A percentile compares a stretch with the other conserved stretches of the same genome.
These are phyloP conservation scores for Catocala sponsa DNA, from an alignment of 2,888 invertebrate species.

Conservation along the genomic window DNA sequence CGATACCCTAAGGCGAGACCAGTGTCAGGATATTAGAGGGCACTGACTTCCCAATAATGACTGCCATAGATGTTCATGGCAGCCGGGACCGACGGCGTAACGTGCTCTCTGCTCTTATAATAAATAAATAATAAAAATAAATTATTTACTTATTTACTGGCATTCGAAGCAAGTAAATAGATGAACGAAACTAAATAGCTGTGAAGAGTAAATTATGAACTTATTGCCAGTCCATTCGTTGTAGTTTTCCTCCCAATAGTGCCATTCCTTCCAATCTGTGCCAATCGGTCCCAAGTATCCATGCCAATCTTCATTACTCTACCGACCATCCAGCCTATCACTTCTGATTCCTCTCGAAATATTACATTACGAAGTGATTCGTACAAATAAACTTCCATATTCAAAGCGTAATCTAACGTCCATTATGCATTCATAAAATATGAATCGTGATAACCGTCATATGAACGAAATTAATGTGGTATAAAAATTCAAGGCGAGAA, in stretches of 20 bases:
- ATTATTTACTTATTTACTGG: not conserved
- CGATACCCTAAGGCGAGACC: too few species aligned
- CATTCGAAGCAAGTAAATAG: not conserved
- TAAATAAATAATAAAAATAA: too few species aligned
- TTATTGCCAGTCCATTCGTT: conserved; percentile 1
- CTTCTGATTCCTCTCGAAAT: conserved; percentile 26
- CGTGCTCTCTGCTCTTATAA: too few species aligned
- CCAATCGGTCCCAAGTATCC: conserved; percentile 35
- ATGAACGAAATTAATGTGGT: too few species aligned
- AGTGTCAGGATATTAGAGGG: too few species aligned
- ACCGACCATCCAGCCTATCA: conserved; percentile 11
- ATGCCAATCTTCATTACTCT: conserved; percentile 48
- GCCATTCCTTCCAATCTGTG: conserved; percentile 41
- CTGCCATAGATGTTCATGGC: too few species aligned
- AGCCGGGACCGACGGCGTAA: too few species aligned
- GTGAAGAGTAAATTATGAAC: conserved; percentile 5
- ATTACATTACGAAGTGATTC: conserved; percentile 15
- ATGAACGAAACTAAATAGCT: not conserved
- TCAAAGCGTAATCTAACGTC: too few species aligned
- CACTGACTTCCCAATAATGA: too few species aligned
- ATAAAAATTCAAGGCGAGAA: not conserved
- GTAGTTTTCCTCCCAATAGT: conserved; percentile 26
- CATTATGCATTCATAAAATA: too few species aligned
- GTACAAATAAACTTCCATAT: too few species aligned
- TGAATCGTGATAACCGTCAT: too few species aligned